phyloP scores from a whole-genome alignment of 2,797 vertebrate species.

The Onychomys torridus region DNA sequence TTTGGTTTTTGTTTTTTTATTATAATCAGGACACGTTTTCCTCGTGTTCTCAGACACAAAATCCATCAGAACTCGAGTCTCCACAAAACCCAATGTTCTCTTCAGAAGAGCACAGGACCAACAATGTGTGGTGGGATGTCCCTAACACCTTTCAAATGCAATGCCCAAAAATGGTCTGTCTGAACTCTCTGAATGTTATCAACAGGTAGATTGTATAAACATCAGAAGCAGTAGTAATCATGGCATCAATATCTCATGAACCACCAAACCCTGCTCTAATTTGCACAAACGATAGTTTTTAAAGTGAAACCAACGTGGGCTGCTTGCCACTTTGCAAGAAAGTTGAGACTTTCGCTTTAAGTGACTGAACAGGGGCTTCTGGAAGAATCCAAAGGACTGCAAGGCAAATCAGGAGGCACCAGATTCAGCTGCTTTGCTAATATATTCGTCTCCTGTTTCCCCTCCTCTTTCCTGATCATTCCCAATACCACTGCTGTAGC shows the following conservation, averaged over 20 bases:
- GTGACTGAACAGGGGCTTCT: slow-evolving; percentile 62
- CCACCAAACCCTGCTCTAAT: slow-evolving; percentile 59
- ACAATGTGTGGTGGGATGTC: background rate
- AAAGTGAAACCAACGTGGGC: slow-evolving; percentile 67
- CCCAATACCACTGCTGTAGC: slow-evolving; percentile 91
- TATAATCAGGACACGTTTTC: background rate
- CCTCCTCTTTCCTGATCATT: slow-evolving; percentile 94
- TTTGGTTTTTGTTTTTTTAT: background rate
- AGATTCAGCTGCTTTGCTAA: slow-evolving; percentile 84
- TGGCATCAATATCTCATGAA: background rate
- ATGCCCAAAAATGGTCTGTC: background rate
- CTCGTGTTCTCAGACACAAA: background rate
- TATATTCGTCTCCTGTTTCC: slow-evolving; percentile 82
- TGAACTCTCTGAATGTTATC: background rate
- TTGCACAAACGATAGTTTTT: slow-evolving; percentile 67
- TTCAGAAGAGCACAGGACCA: background rate
- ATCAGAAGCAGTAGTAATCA: background rate
- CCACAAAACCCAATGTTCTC: slow-evolving; percentile 4
- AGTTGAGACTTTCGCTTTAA: slow-evolving; percentile 47
- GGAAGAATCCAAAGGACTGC: slow-evolving; percentile 62
- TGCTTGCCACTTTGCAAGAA: background rate
- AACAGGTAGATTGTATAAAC: background rate
- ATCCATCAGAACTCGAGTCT: slow-evolving; percentile 28
- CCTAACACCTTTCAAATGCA: background rate
- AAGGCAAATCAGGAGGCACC: slow-evolving; percentile 81